Percentiles rank a stretch among this genome's conserved stretches.
These are phyloP conservation scores for Cheilosia soror DNA, from an alignment of 2,888 invertebrate species.

Conservation along the genomic window DNA sequence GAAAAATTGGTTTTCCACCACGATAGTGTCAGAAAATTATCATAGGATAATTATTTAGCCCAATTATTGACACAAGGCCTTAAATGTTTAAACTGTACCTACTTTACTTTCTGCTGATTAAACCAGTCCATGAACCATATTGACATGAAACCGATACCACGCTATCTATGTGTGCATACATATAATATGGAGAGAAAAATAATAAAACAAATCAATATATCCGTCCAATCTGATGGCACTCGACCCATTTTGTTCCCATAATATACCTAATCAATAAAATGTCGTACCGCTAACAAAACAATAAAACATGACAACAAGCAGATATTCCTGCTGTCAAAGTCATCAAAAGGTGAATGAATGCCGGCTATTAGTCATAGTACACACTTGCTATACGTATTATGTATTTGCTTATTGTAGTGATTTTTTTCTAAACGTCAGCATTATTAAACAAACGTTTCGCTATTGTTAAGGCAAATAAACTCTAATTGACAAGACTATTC, in stretches of 20 bases:
- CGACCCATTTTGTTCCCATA: neutral
- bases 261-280: constrained; percentile 34
- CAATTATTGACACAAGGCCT: too few species aligned
- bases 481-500: neutral
- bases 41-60: too few species aligned
- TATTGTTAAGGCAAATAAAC: constrained; percentile 6
- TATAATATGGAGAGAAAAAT: neutral
- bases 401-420: too few species aligned
- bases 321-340: neutral
- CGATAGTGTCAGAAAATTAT: too few species aligned
- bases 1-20: too few species aligned
- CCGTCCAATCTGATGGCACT: neutral
- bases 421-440: neutral
- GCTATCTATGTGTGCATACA: neutral
- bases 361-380: neutral
- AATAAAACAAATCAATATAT: neutral
- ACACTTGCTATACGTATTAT: neutral
- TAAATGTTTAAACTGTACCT: too few species aligned
- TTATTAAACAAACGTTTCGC: neutral
- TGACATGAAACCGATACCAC: too few species aligned
- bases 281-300: neutral
- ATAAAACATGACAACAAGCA: neutral
- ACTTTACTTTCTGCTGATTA: too few species aligned
- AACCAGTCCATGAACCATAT: too few species aligned
- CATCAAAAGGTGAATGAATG: constrained; percentile 18